These are phyloP conservation scores for Hassar affinis DNA, from an alignment of 2,113 vertebrate species.

Conservation along the genomic window DNA sequence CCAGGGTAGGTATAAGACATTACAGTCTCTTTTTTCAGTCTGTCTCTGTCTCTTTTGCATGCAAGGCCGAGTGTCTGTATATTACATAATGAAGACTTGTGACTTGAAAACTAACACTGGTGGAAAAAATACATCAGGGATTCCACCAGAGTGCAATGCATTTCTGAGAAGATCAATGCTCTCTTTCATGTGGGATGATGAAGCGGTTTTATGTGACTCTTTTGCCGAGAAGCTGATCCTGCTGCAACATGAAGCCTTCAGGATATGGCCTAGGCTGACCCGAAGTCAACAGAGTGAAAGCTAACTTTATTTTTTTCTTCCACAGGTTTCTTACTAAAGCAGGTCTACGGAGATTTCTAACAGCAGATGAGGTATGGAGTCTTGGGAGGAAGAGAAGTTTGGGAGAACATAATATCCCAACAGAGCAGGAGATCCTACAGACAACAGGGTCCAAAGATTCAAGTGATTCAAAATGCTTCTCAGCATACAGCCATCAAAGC, in stretches of 20 bases:
- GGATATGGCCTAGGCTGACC: constrained; percentile 12
- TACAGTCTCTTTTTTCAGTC: constrained; percentile 6
- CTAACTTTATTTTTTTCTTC: constrained; percentile 26
- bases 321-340: constrained; percentile 54
- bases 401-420: constrained; percentile 25
- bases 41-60: constrained; percentile 28
- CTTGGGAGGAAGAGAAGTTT: constrained; percentile 48
- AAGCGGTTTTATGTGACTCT: constrained; percentile 21
- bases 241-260: constrained; percentile 6
- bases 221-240: constrained; percentile 21
- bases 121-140: constrained; percentile 21
- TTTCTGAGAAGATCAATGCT: constrained; percentile 25
- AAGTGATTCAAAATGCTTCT: constrained; percentile 9
- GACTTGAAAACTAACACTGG: constrained; percentile 18
- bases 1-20: constrained; percentile 57
- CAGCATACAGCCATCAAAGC: constrained; percentile 6
- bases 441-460: constrained; percentile 11
- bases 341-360: constrained; percentile 49
- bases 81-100: constrained; percentile 25
- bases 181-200: constrained; percentile 37
- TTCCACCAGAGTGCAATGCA: constrained; percentile 34
- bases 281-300: not conserved
- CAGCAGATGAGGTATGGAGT: constrained; percentile 54
- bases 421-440: constrained; percentile 37
- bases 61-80: constrained; percentile 41